Base-by-base conservation (phyloP, 92 coral and sea anemone genomes). In the Paragorgia papillata region DNA sequence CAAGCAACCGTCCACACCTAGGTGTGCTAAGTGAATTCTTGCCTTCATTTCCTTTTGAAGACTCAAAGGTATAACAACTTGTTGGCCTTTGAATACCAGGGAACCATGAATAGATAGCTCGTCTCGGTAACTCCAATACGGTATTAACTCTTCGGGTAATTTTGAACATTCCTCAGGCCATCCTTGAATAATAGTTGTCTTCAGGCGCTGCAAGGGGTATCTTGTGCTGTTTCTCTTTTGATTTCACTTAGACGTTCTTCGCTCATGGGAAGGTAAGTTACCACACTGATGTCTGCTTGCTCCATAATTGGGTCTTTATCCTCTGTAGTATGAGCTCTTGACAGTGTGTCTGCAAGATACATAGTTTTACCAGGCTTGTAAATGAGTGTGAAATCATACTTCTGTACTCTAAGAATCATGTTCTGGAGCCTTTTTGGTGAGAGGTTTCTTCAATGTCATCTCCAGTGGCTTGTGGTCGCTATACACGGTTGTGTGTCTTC, bases 201-300 rank as follows among this genome's bases (percentile, higher is more conserved):
- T 62, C 41, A 62, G 37, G 19, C 9, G 19, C 31, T 62, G 69
- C n/a, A 62, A 62, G 32, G 69, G 18, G 9, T 62, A 31, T 62
- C 69, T 29, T 19, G 19, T 9, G 69, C 46, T 18, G 69, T 62
- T 32, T 62, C 69, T 31, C 69, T 80, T 59, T 31, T 37, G 43
- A 80, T 57, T 56, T 69, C 64, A 22, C 62, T 69, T 2, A 69
- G 64, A 66, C 62, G 71, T 55, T 80, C 69, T 60, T 80, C 68
- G 31, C 77, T 61, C 40, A 69, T 68, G 35, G 69, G 84, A 21
- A 80, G 57, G 28, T 54, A 74, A 31, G 56, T 69, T 59, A 43
- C 61, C 54, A 80, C 37, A 57, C 56, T 73, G 27, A 79, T 57
- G 62, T 79, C 69, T 64, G 70, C 84, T 13, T 64, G 78, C 60